Conservation (phyloP, 2,113 vertebrate species). For the Hucho hucho region DNA sequence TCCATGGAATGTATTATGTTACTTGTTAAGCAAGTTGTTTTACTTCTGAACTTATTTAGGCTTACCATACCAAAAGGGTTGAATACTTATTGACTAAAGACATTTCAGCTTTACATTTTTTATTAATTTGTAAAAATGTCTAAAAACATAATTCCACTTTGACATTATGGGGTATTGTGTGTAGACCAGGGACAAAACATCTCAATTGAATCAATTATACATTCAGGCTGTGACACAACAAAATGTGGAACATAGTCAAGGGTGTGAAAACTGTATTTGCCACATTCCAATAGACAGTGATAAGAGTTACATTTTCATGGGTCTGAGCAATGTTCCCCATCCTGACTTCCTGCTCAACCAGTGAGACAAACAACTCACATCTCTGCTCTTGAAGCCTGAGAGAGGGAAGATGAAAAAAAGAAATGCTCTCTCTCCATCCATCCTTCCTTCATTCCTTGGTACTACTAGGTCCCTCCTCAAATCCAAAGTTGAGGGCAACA, state of each 20-base stretch:
- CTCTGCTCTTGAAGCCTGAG: constrained; percentile 42
- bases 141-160: no score
- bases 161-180: no score
- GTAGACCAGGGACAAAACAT: no score
- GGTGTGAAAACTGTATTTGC: not conserved
- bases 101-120: no score
- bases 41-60: no score
- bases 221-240: no score
- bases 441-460: not conserved
- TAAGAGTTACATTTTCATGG: not conserved
- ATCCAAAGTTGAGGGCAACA: constrained; percentile 68
- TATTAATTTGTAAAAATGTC: accelerated
- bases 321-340: not conserved
- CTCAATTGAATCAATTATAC: no score
- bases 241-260: no score
- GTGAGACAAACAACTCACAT: not conserved
- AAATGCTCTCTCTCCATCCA: not conserved
- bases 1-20: no score
- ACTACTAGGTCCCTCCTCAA: constrained; percentile 40
- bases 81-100: no score
- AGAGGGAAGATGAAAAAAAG: constrained; percentile 15
- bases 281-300: not conserved
- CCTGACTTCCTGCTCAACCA: not conserved
- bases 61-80: no score
- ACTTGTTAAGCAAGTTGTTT: no score